A percentile compares a stretch with the other conserved stretches of the same genome.
Conservation (phyloP, 2,888 invertebrate genomes). For the Harmothoe impar region DNA sequence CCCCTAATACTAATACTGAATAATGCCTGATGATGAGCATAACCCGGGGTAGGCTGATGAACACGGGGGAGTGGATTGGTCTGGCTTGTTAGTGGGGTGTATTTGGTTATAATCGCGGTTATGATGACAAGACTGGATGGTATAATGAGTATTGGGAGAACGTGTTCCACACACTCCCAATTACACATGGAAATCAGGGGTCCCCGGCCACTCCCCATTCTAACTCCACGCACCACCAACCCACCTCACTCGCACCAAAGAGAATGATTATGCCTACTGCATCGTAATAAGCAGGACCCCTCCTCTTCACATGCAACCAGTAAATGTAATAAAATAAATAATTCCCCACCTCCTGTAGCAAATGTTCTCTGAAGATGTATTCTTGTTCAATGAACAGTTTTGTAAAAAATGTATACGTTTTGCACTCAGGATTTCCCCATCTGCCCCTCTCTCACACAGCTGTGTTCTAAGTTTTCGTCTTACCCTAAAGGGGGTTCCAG, state of each 20-base stretch:
- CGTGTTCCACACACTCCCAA: not conserved
- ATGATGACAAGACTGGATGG: slow-evolving; percentile 28
- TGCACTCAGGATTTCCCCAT: too few species aligned
- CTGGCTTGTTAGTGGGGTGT: not conserved
- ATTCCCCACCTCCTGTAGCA: too few species aligned
- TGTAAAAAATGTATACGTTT: too few species aligned
- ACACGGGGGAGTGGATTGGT: too few species aligned
- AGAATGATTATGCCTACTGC: not conserved
- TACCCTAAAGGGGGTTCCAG: too few species aligned
- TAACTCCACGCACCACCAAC: not conserved
- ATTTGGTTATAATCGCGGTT: not conserved
- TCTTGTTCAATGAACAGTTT: too few species aligned
- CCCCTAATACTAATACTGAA: not conserved
- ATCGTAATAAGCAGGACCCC: too few species aligned
- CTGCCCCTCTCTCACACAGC: too few species aligned
- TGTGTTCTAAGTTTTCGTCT: too few species aligned
- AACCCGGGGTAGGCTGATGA: not conserved
- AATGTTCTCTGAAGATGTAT: too few species aligned
- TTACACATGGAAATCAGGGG: slow-evolving; percentile 46
- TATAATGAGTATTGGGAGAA: slow-evolving; percentile 20
- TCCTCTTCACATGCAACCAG: too few species aligned
- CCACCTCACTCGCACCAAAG: not conserved
- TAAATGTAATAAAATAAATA: too few species aligned
- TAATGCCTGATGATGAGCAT: slow-evolving; percentile 10
- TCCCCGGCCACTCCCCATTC: not conserved